Conservation (phyloP, 2,888 invertebrate species). For the Ichneumoninae sp. region DNA sequence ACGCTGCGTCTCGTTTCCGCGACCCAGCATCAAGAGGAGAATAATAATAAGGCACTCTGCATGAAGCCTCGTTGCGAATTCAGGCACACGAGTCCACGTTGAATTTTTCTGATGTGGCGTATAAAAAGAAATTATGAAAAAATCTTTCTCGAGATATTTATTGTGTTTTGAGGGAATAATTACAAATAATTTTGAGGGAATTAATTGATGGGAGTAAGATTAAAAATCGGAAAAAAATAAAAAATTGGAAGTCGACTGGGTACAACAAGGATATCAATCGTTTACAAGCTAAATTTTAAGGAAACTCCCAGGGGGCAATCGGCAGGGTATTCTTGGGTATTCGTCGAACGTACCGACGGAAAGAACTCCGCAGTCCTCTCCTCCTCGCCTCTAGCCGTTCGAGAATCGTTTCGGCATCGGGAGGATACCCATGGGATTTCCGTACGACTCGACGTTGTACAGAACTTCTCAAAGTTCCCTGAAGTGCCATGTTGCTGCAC, state of each 20-base stretch:
- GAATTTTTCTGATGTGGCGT: slow-evolving; percentile 51
- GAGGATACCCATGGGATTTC: slow-evolving; percentile 44
- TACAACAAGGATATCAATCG: not conserved
- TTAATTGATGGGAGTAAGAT: not conserved
- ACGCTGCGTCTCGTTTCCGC: slow-evolving; percentile 27
- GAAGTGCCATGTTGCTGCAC: slow-evolving; percentile 20
- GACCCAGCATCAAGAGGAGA: slow-evolving; percentile 52
- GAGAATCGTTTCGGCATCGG: slow-evolving; percentile 52
- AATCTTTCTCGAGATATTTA: not conserved
- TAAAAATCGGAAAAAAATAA: not conserved
- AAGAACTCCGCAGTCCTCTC: not conserved
- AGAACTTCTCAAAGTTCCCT: slow-evolving; percentile 1
- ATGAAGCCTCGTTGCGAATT: slow-evolving; percentile 62
- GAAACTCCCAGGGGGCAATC: not conserved
- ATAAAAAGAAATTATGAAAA: slow-evolving; percentile 1
- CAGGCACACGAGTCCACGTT: slow-evolving; percentile 56
- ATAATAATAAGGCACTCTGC: slow-evolving; percentile 64
- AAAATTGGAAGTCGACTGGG: not conserved
- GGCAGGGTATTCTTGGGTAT: slow-evolving; percentile 34
- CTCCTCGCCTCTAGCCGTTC: slow-evolving; percentile 25
- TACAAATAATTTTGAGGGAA: too few relatives aligned
- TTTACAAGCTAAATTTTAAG: not conserved
- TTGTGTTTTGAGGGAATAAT: not conserved
- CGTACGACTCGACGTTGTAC: slow-evolving; percentile 27
- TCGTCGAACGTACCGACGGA: slow-evolving; percentile 36